Evolutionary conservation across 2,113 vertebrate species (phyloP).

Genomic region (Scortum barcoo): DNA sequence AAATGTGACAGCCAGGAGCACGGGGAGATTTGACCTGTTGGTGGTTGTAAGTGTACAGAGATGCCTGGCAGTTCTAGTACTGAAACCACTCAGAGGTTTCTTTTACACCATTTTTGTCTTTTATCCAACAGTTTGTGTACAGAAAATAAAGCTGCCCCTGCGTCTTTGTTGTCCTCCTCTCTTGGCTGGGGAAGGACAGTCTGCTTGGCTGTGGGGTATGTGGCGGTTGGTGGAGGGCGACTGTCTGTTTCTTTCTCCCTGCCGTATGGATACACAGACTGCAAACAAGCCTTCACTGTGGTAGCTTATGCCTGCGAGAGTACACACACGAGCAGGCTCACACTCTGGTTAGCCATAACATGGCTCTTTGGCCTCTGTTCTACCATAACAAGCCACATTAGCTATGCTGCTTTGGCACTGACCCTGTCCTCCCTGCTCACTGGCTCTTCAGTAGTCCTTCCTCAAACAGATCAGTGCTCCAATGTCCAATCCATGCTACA

Average conservation of each 20-base stretch:
- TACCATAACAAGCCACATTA: constrained; percentile 42
- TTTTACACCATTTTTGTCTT: neutral
- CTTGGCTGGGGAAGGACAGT: constrained; percentile 40
- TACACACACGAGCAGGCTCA: constrained; percentile 16
- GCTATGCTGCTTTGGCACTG: constrained; percentile 35
- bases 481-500: neutral
- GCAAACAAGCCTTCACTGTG: constrained; percentile 44
- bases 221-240: constrained; percentile 30
- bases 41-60: too few species aligned
- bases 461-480: constrained; percentile 31
- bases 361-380: constrained; percentile 44
- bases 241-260: constrained; percentile 42
- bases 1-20: too few species aligned
- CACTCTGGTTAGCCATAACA: constrained; percentile 32
- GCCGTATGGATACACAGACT: constrained; percentile 57
- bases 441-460: constrained; percentile 16
- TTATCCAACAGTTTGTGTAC: neutral
- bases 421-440: neutral
- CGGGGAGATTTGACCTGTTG: too few species aligned
- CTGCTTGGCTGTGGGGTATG: constrained; percentile 53
- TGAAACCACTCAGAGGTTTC: neutral
- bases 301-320: constrained; percentile 32
- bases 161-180: constrained; percentile 1
- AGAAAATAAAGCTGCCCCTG: constrained; percentile 5
- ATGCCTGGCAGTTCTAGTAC: too few species aligned